A percentile compares a stretch with the other conserved stretches of the same genome.
phyloP scores from a whole-genome alignment of 2,888 invertebrate species.

The Caenorhabditis uteleia region DNA sequence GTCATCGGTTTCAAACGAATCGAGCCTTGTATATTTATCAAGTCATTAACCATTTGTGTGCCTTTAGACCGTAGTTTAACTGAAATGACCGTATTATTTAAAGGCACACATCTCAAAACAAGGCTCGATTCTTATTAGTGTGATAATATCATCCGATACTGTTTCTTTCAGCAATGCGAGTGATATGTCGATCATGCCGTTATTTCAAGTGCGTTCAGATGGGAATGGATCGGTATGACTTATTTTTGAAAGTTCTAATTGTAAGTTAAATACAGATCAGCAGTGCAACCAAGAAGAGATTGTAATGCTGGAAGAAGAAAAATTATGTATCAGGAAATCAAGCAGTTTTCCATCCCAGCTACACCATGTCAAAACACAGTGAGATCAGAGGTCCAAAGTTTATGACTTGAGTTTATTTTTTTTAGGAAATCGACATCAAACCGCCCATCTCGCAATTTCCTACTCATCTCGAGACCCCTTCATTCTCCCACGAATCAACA shows the following conservation, averaged over 20 bases:
- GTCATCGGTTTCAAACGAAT: background rate
- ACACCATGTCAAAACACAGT: background rate
- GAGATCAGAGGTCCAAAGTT: no score
- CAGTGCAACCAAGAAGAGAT: constrained; percentile 54
- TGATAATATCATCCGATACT: background rate
- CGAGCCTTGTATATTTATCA: no score
- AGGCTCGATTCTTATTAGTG: background rate
- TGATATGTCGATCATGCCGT: constrained; percentile 55
- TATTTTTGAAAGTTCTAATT: background rate
- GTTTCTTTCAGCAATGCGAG: constrained; percentile 49
- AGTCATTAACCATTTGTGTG: no score
- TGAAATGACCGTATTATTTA: no score
- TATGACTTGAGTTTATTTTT: no score
- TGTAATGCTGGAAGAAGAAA: constrained; percentile 52
- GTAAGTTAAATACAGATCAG: constrained; percentile 17
- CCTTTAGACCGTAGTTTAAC: no score
- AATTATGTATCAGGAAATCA: constrained; percentile 33
- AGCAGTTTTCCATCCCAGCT: background rate
- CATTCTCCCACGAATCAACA: background rate
- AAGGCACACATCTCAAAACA: background rate
- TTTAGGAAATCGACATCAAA: no score
- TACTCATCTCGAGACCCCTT: background rate
- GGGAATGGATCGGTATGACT: constrained; percentile 44
- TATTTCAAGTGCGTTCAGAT: constrained; percentile 46
- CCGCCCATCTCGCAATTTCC: background rate